Base-by-base conservation (phyloP, 2,113 vertebrate genomes). In the Menidia beryllina region DNA sequence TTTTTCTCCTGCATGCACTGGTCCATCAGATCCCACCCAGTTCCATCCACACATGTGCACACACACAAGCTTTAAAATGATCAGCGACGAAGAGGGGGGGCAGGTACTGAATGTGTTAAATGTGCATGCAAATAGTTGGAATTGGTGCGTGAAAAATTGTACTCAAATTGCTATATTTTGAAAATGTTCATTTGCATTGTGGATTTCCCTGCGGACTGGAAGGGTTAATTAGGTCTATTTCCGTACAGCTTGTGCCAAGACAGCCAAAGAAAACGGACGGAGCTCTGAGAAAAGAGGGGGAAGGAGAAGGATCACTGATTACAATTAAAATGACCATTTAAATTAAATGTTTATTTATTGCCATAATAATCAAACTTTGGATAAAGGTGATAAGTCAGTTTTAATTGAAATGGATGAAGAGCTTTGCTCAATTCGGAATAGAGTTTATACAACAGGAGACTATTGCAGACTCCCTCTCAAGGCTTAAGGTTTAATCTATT, bases 151-250 rank as follows among this genome's bases (percentile, higher is more conserved):
- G 56, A 96, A 97, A 97, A 97, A 97, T 95, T 96, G 95, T 96
- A 94, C 95, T 98, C 95, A 97, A 98, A 98, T 98, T 97, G 97
- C 96, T 96, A 95, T 97, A 98, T 98, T 97, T 97, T 97, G 95
- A 96, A 97, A 98, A 97, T 96, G 96, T 96, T 98, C 96, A 98
- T 99, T 96, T 98, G 96, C 96, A 97, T 96, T 96, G 95, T 93
- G 95, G 95, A 97, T 98, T 98, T 98, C 96, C 97, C 97, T 74
- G 77, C 92, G 94, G 96, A 95, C 94, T 34, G 5, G 95, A 94
- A 94, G 94, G 96, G 95, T 97, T 98, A 98, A 99, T 99, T 98
- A 98, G 96, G 97, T 98, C 96, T 96, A 97, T 98, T 98, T 98
- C 96, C 94, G 94, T 93, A 95, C 93, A 91, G 96, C 95, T 96